Conservation (phyloP, 2,797 vertebrate genomes). For the Adelosebastes latens region DNA sequence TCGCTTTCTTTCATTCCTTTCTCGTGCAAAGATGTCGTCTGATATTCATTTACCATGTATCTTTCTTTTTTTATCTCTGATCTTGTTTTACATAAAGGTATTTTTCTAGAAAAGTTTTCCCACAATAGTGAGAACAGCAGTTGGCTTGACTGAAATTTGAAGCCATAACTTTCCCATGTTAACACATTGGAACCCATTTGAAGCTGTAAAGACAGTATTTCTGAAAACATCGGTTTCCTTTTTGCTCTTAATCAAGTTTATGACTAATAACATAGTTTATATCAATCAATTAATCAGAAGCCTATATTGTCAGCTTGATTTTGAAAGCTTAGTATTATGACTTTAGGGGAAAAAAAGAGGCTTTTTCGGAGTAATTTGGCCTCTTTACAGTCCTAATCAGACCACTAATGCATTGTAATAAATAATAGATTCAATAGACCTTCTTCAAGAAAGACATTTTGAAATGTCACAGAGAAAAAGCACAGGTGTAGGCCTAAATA, state of each 20-base stretch:
- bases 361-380: neutral
- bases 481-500: neutral
- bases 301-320: neutral
- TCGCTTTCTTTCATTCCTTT: conserved; percentile 17
- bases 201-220: too few species aligned
- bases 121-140: neutral
- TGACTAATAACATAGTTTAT: neutral
- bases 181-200: neutral
- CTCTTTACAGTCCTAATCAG: neutral
- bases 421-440: neutral
- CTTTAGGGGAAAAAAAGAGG: neutral
- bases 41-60: neutral
- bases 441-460: neutral
- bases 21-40: neutral
- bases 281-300: neutral
- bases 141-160: neutral
- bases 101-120: neutral
- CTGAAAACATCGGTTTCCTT: neutral
- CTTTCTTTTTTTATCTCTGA: neutral
- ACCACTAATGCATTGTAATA: neutral
- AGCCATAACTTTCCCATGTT: neutral
- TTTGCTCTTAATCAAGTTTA: neutral
- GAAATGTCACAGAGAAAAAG: neutral
- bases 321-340: neutral
- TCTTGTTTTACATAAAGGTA: neutral